Evolutionary conservation across 1,140 invertebrate genomes (phyloP), one percentile per base, ranked within the genome.

Genomic region (Tetramorium alpestre): DNA sequence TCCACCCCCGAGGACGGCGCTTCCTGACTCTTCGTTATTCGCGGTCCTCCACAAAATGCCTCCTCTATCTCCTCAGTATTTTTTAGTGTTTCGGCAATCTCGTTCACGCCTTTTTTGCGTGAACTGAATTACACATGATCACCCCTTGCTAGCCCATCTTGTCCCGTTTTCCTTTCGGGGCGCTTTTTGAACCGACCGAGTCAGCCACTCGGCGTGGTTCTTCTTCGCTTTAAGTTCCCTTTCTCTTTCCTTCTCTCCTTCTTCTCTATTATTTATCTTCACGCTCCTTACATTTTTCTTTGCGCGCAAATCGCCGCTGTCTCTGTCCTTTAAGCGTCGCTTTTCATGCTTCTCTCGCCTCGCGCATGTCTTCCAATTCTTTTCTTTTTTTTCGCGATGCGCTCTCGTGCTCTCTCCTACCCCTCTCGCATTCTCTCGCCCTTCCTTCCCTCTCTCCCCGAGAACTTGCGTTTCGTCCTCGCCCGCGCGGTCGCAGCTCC

Each of bases 11-110:
- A 73, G 38, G 44, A 56, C 18, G 33, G 28, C 18, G 54, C 41
- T 47, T 38, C 25, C 69, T 60, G 80, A 58, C 22, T 73, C 18
- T 25, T 44, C 22, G 54, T 25, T 60, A 38, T 41, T 70, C 25
- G 38, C 54, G 5, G 38, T 22, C 28, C n/a, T 10, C 70, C 28
- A 7, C 60, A 64, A 73, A 51, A 18, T 77, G 16, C 22, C 33
- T 18, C 22, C n/a, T 11, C 38, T 33, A n/a, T 18, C 47, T n/a
- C 41, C 22, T 18, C 56, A 51, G 16, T 81, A 75, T 62, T 62
- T 84, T 41, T 54, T 8, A 47, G 38, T 47, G 38, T 84, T 84
- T 73, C 69, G 80, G 18, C 69, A 73, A 56, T 84, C 67, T 84
- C 41, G 54, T 75, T 82, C 41, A 44, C 69, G n/a, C 41, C 25